Evolutionary conservation across 2,888 invertebrate genomes (phyloP).

Genomic region (Thecocarcelia acutangulata): DNA sequence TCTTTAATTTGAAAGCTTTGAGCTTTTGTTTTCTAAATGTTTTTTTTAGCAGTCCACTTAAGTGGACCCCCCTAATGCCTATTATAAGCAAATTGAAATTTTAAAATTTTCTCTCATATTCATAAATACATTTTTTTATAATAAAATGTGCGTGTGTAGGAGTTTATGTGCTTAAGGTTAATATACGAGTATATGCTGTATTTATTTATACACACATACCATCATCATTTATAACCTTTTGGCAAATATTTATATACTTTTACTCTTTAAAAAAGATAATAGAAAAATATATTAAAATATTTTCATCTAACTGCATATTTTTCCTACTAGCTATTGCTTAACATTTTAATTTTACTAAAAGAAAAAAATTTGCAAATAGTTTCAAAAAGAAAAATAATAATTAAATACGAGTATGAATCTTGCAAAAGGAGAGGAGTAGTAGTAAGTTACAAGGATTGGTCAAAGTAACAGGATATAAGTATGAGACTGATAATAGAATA

Average conservation of each 20-base stretch:
- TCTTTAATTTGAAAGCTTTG: too few relatives aligned
- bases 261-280: neutral
- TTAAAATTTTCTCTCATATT: neutral
- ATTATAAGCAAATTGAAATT: neutral
- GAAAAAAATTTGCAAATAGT: too few relatives aligned
- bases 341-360: neutral
- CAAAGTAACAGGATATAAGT: too few relatives aligned
- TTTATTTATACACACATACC: neutral
- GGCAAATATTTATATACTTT: conserved; percentile 54
- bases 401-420: too few relatives aligned
- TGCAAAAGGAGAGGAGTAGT: too few relatives aligned
- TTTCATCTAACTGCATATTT: neutral
- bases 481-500: too few relatives aligned
- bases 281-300: neutral
- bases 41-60: too few relatives aligned
- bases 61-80: too few relatives aligned
- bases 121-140: neutral
- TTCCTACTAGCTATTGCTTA: neutral
- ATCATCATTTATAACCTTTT: conserved; percentile 55
- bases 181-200: conserved; percentile 4
- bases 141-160: neutral
- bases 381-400: too few relatives aligned
- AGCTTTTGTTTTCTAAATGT: too few relatives aligned
- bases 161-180: conserved; percentile 6
- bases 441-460: too few relatives aligned